These are phyloP conservation scores for Sicus ferrugineus DNA, from an alignment of 2,888 invertebrate species.

Conservation along the genomic window DNA sequence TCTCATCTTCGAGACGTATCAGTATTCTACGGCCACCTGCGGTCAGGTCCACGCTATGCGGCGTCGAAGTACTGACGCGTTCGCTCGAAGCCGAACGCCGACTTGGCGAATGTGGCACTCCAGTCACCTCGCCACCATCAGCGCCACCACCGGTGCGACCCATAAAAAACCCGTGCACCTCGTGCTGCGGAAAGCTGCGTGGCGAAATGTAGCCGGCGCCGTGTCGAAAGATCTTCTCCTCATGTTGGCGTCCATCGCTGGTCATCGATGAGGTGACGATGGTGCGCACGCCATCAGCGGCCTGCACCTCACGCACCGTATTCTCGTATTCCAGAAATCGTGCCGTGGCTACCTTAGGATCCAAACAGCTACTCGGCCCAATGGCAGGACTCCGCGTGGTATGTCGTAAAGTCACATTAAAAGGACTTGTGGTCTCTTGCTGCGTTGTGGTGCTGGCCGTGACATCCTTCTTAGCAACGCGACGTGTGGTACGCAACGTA, in stretches of 20 bases:
- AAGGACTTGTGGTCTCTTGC: constrained; percentile 61
- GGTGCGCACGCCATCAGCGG: constrained; percentile 59
- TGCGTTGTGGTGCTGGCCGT: constrained; percentile 45
- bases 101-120: constrained; percentile 47
- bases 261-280: constrained; percentile 62
- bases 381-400: constrained; percentile 35
- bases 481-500: constrained; percentile 47
- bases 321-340: constrained; percentile 77
- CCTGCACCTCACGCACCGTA: constrained; percentile 69
- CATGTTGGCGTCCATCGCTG: constrained; percentile 55
- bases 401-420: constrained; percentile 46
- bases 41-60: constrained; percentile 56
- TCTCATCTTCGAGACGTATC: constrained; percentile 57
- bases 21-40: constrained; percentile 58
- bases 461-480: constrained; percentile 36
- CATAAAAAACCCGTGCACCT: constrained; percentile 67
- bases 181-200: constrained; percentile 49
- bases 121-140: constrained; percentile 50
- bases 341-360: constrained; percentile 70
- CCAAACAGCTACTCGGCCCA: constrained; percentile 57
- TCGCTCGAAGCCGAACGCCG: constrained; percentile 52
- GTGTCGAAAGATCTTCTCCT: constrained; percentile 58
- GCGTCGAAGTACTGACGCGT: constrained; percentile 55
- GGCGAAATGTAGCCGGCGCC: constrained; percentile 59
- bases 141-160: constrained; percentile 64